phyloP scores from a whole-genome alignment of 2,113 vertebrate species.

The Dipodomys stephensi region DNA sequence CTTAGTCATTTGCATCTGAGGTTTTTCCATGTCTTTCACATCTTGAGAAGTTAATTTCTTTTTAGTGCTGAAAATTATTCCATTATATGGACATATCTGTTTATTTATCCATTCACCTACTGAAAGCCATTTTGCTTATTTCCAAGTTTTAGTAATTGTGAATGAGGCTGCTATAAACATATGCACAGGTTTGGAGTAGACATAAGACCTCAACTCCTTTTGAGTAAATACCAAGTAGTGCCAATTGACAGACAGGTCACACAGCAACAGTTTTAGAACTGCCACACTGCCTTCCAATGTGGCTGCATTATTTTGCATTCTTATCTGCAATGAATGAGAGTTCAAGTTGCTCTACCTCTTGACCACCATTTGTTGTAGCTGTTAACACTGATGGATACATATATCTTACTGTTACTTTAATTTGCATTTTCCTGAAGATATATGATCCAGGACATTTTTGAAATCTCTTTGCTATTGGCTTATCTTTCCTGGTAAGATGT shows the following conservation, averaged over 20 bases:
- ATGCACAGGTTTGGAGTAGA: not conserved
- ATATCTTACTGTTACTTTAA: not conserved
- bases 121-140: not conserved
- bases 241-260: not conserved
- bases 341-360: not conserved
- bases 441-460: not conserved
- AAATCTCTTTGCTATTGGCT: not conserved
- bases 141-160: not conserved
- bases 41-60: not conserved
- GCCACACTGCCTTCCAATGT: not conserved
- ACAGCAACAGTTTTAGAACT: not conserved
- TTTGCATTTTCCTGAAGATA: not conserved
- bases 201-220: not conserved
- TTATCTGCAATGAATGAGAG: not conserved
- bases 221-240: not conserved
- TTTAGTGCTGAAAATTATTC: not conserved
- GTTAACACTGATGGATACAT: not conserved
- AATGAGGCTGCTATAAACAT: not conserved
- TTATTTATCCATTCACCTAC: not conserved
- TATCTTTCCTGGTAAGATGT: not conserved
- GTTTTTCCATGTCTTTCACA: not conserved
- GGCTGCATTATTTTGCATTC: not conserved
- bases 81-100: not conserved
- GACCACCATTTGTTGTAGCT: not conserved
- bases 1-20: not conserved